Conservation (phyloP, 2,113 vertebrate genomes). For the Camelus dromedarius region DNA sequence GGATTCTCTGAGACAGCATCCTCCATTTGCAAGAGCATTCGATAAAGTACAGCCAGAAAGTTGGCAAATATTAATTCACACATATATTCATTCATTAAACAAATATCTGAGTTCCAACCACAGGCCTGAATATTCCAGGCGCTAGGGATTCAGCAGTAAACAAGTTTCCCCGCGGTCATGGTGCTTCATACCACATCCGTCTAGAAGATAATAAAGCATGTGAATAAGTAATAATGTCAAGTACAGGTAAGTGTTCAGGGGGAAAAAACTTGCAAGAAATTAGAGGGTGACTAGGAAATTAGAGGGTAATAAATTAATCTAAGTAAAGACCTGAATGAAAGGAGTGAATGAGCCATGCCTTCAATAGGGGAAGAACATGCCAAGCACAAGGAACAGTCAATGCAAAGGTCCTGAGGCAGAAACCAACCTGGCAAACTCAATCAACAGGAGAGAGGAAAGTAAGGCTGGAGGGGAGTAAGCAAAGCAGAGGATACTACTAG, state of each 20-base stretch:
- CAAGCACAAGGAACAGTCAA: not conserved
- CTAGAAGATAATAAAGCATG: constrained; percentile 19
- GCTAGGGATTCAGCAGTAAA: constrained; percentile 18
- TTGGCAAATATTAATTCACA: not conserved
- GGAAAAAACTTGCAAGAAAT: not conserved
- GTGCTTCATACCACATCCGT: not conserved
- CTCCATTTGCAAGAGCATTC: not conserved
- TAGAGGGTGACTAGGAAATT: not conserved
- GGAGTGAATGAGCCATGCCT: not conserved
- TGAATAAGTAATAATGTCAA: constrained; percentile 43
- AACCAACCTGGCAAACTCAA: not conserved
- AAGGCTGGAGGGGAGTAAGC: not conserved
- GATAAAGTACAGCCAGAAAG: not conserved
- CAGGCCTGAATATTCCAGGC: not conserved
- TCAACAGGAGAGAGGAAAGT: not conserved
- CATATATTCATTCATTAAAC: not conserved
- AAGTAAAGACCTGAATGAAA: constrained; percentile 25
- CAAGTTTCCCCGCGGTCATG: not conserved
- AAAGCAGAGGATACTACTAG: not conserved
- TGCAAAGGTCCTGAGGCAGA: not conserved
- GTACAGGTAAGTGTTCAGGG: not conserved
- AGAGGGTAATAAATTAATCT: not conserved
- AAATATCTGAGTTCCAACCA: not conserved
- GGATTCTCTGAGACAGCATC: not conserved
- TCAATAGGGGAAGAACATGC: not conserved